These are phyloP conservation scores for Pectinophora gossypiella DNA, from an alignment of 1,140 invertebrate species.

Conservation along the genomic window DNA sequence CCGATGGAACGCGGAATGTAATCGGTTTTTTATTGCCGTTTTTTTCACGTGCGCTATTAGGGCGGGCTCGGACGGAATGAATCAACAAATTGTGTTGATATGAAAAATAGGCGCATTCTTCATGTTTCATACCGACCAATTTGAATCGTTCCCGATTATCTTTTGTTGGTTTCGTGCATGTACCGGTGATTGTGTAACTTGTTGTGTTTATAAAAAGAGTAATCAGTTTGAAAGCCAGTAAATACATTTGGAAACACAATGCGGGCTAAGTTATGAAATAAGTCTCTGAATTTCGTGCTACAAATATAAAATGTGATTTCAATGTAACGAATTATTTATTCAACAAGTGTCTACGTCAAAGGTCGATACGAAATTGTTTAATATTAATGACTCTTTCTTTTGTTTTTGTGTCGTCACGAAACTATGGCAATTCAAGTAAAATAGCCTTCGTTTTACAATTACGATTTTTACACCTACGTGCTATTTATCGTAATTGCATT, in stretches of 20 bases:
- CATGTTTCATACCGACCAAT: neutral
- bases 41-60: neutral
- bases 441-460: too few relatives aligned
- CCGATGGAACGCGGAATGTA: constrained; percentile 15
- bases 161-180: neutral
- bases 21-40: constrained; percentile 16
- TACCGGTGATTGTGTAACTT: neutral
- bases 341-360: constrained; percentile 7
- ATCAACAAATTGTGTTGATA: neutral
- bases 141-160: neutral
- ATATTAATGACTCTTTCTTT: neutral
- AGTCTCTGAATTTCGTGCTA: too few relatives aligned
- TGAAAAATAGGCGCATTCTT: neutral
- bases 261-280: too few relatives aligned
- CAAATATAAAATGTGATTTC: too few relatives aligned
- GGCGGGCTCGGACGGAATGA: neutral
- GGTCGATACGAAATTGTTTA: constrained; percentile 12
- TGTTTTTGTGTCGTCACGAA: too few relatives aligned
- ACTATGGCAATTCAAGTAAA: too few relatives aligned
- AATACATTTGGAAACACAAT: too few relatives aligned
- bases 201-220: too few relatives aligned
- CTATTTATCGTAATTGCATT: too few relatives aligned
- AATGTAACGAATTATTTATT: neutral
- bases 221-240: too few relatives aligned
- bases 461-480: too few relatives aligned